Evolutionary conservation across 2,888 invertebrate genomes (phyloP), one percentile per base, ranked within the genome.

Genomic region (Pseudolycoriella hygida): DNA sequence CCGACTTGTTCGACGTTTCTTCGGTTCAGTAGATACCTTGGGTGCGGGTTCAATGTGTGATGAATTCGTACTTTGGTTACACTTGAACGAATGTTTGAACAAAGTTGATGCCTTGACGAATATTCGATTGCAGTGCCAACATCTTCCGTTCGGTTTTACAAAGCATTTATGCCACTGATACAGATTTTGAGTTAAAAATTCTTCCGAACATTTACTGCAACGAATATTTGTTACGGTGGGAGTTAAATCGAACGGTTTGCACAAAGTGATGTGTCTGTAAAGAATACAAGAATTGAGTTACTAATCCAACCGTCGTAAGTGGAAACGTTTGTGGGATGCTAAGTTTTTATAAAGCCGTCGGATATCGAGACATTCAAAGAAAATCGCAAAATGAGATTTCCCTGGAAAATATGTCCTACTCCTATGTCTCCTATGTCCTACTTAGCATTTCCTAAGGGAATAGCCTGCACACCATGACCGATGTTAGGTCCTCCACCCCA

Each of bases 121-220:
- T 14, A 25, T 30, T 12, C 56, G 55, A 48, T 55, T 58, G 50
- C 65, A 65, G 25, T 62, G 60, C 11, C 59, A 59, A 50, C 65
- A 65, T 38, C 53, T 53, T 43, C 55, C 55, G 42, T 46, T 45
- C 14, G 58, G 56, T 39, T 54, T 56, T 11, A 61, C 52, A 17
- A 64, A 59, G 52, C 65, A 65, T 1, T 55, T 50, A 52, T 65
- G 65, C 47, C 57, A 61, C 45, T 63, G 62, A 44, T 60, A 65
- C 10, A 65, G 55, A 48, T 56, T 64, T 48, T 61, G 60, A 3
- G 65, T 66, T 41, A 56, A 50, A 52, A 59, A 65, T 8, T 58
- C 55, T 25, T 54, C 52, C 37, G 53, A 57, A 51, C 65, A 65
- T 43, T 57, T 53, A 3, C 57, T 58, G 46, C 64, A 64, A 47